Evolutionary conservation across 53 echinoderm and acorn worm species (phyloP), one percentile per base, ranked within the genome.

Genomic region (Pentamera pediparva): DNA sequence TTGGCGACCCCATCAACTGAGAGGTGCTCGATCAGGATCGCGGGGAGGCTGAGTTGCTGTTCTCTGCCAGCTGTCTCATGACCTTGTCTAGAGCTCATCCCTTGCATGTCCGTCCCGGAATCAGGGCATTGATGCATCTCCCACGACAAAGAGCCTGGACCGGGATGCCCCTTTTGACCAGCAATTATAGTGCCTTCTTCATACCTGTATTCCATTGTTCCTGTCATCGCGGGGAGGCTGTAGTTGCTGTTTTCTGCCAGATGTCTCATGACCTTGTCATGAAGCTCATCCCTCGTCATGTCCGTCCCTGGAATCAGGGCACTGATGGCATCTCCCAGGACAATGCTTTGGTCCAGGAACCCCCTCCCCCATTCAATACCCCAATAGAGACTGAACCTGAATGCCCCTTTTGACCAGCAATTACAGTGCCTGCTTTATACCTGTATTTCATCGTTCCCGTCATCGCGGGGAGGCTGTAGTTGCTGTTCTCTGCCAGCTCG

Each of bases 231-330:
- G 4, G 65, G 40, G 21, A n/a, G n/a, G n/a, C n/a, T n/a, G n/a
- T n/a, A n/a, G n/a, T 7, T 1, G 41, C 92, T 92, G 52, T 92
- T 81, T 10, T 96, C 88, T 50, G 91, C 76, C 7, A 96, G 89
- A 65, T 96, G 98, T 37, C 78, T 86, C 86, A 85, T 92, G 18
- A 95, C 84, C 57, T 96, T 96, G 2, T 86, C 78, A 49, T 96
- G 84, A 17, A 96, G 78, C 25, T 96, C 96, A 65, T 83, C 84
- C 56, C 83, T 92, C n/a, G 98, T 96, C 80, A 96, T 74, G 32
- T 73, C 84, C 31, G 92, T 96, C 15, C 98, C 98, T 0, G 98
- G 98, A 37, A 96, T 96, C 55, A 92, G 61, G 27, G 56, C 37
- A 28, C 86, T 62, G 24, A 96, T 72, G 12, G 84, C 86, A 18